A percentile compares a stretch with the other conserved stretches of the same genome.
Conservation (phyloP, 2,888 invertebrate species). For the Sarcophaga subvicina region DNA sequence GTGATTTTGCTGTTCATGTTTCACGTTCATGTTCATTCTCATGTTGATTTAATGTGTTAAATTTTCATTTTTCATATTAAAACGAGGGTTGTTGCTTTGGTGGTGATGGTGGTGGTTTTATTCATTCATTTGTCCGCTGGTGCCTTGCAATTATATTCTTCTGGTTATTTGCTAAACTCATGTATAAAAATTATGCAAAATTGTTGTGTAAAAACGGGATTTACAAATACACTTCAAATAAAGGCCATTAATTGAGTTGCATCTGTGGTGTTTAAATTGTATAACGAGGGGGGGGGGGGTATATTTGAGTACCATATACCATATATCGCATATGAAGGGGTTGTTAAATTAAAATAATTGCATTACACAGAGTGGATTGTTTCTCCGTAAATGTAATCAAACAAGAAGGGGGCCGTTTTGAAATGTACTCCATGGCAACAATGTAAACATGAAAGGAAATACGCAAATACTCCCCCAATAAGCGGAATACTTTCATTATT, state of each 20-base stretch:
- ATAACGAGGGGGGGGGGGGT: not conserved
- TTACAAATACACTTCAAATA: not conserved
- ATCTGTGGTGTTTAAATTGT: not conserved
- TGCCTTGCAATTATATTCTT: slow-evolving; percentile 34
- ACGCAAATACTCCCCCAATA: too few species aligned
- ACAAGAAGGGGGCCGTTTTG: too few species aligned
- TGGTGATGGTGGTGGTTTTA: not conserved
- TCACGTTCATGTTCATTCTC: slow-evolving; percentile 8
- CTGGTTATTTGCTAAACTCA: slow-evolving; percentile 18
- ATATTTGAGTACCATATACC: not conserved
- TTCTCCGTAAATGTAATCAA: too few species aligned
- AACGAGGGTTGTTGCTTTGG: not conserved
- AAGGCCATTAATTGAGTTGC: slow-evolving; percentile 18
- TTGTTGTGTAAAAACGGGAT: slow-evolving; percentile 12
- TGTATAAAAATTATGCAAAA: slow-evolving; percentile 33
- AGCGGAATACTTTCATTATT: too few species aligned
- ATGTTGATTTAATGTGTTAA: slow-evolving; percentile 27
- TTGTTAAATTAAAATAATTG: not conserved
- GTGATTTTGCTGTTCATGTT: slow-evolving; percentile 29
- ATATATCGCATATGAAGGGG: not conserved
- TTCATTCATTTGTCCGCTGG: not conserved
- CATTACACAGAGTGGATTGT: too few species aligned
- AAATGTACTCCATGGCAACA: too few species aligned
- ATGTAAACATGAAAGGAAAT: too few species aligned
- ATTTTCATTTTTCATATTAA: not conserved